Evolutionary conservation across 2,888 invertebrate species (phyloP), one percentile per base, ranked within the genome.

Genomic region (Cheilosia soror): DNA sequence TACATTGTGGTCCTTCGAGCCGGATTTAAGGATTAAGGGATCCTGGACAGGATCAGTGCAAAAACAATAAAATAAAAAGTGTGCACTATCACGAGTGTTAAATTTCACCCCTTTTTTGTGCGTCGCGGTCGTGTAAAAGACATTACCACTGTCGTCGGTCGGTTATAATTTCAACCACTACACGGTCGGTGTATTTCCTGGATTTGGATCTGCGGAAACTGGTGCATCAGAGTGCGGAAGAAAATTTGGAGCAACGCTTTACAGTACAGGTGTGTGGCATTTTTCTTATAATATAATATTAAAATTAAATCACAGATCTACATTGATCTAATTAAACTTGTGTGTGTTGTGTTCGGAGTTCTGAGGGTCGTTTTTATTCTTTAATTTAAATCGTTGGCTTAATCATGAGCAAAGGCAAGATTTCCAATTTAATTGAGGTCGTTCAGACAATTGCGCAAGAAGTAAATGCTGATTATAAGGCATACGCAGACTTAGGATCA

Each of bases 361-460:
- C 31, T 33, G 33, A 33, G 33, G 33, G 7, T 7, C 7, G 2
- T 31, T 33, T 33, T 33, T 9, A n/a, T 42, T 42, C 33, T 33
- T 33, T 9, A 33, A 33, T 33, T 33, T 33, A 33, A 9, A 33
- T 33, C 2, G 33, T 7, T 33, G 33, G 33, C 33, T 57, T 33
- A 13, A 42, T 5, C 20, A 62, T 62, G 60, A 44, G 63, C 27
- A 63, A 63, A 9, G 13, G 25, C n/a, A 63, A 63, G 29, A 7
- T 47, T n/a, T 25, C 29, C 3, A 63, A 27, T n/a, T 29, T 63
- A 29, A 47, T 63, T 0, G 44, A 63, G 3, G 44, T 42, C 9
- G 13, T 63, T n/a, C 63, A 63, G 29, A 47, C 42, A 33, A 63
- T 63, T 27, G 27, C 47, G 5, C 44, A n/a, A 63, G 47, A 63